Evolutionary conservation across 2,113 vertebrate species (phyloP).

Genomic region (Apodemus sylvaticus): DNA sequence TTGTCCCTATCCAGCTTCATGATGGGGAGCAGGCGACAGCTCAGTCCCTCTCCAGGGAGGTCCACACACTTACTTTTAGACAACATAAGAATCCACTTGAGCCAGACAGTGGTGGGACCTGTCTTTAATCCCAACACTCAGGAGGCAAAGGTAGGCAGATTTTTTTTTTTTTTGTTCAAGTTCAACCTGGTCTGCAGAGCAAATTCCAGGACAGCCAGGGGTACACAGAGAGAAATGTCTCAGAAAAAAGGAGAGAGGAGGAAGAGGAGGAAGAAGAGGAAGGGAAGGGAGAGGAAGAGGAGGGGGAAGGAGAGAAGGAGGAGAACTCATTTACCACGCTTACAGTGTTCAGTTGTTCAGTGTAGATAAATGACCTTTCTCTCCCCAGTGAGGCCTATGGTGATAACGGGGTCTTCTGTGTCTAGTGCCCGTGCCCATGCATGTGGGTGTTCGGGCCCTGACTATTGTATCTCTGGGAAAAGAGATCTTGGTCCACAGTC

Average conservation of each 20-base stretch:
- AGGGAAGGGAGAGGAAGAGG: no score
- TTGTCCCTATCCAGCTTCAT: background rate
- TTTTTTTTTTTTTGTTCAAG: background rate
- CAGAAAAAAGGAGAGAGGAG: no score
- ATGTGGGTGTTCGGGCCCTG: background rate
- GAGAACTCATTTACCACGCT: background rate
- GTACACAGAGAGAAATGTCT: background rate
- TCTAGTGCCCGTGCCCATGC: background rate
- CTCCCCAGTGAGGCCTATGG: background rate
- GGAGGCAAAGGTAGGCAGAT: background rate
- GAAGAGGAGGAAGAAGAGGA: no score
- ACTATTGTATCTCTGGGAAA: background rate
- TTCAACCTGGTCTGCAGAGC: background rate
- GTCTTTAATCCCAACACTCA: background rate
- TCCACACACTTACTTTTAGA: conserved; percentile 14
- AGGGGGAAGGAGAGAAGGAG: background rate
- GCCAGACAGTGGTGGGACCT: background rate
- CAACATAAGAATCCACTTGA: background rate
- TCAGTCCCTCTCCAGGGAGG: background rate
- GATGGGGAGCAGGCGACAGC: no score
- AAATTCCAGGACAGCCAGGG: background rate
- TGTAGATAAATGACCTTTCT: background rate
- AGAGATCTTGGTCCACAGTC: background rate
- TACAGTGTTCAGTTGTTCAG: background rate
- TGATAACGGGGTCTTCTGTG: background rate